Conservation (phyloP, 2,797 vertebrate species). For the Aphelocoma californica region DNA sequence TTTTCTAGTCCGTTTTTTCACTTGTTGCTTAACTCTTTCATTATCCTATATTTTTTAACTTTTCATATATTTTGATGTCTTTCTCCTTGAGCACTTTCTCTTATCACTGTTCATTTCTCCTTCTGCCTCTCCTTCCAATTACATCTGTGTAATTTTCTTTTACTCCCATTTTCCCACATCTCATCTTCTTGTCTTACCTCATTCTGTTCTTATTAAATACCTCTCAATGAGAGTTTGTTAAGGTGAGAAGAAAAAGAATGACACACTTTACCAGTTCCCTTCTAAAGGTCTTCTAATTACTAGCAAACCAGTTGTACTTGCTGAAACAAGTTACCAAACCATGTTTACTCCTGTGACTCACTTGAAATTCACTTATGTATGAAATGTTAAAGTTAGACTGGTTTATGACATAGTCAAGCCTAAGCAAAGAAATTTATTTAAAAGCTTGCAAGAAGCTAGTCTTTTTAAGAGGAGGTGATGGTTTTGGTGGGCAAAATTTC, state of each 20-base stretch:
- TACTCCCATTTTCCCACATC: neutral
- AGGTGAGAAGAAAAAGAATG: neutral
- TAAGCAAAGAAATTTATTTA: neutral
- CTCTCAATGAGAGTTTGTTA: neutral
- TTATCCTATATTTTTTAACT: fast-evolving
- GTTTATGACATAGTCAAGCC: neutral
- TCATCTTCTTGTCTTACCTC: neutral
- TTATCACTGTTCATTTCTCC: neutral
- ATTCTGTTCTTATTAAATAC: neutral
- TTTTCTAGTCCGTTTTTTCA: neutral
- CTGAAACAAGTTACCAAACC: neutral
- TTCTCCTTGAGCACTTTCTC: neutral
- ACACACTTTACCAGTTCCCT: neutral
- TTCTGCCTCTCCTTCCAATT: neutral
- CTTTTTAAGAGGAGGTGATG: neutral
- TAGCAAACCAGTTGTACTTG: neutral
- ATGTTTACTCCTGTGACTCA: neutral
- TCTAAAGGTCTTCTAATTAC: neutral
- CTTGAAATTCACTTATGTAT: neutral
- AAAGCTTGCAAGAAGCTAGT: neutral
- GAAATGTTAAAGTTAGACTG: neutral
- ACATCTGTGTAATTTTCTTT: neutral
- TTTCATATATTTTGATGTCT: neutral
- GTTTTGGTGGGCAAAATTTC: neutral
- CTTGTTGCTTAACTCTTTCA: neutral